Evolutionary conservation across 1,140 invertebrate species (phyloP), one percentile per base, ranked within the genome.

Genomic region (Drosophila ercepeae): DNA sequence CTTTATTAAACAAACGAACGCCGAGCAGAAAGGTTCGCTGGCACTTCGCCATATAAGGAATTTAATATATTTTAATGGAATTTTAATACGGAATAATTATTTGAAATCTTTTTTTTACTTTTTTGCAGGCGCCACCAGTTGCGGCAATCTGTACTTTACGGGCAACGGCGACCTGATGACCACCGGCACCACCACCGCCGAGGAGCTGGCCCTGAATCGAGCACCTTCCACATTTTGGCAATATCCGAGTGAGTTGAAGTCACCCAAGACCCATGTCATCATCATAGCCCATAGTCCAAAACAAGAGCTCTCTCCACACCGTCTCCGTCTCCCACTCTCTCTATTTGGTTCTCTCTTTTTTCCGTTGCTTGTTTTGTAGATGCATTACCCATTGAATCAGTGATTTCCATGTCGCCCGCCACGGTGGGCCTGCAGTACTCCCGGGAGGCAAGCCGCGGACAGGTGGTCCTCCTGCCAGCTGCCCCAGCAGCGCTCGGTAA

Each of bases 361-460:
- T 60, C 91, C 63, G 71, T 83, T 84, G 79, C 75, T 70, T 77
- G 16, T 54, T 58, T 65, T 92, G 50, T 92, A 93, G 93, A 94
- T 72, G 93, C 93, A 91, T 92, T 95, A 77, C 94, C 94, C 36
- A 93, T 94, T 92, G 94, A 95, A 90, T 94, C 94, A 78, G 94
- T 94, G 92, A 93, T 95, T 74, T 94, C 92, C 89, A 94, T 93
- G 93, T 93, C 94, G 50, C 92, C 94, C 90, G 93, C 94, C 50
- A 92, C 94, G 86, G 93, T 95, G 55, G 95, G 95, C 52, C 95
- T 96, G 92, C 96, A 97, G 91, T 93, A 97, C 72, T 95, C 96
- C 41, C 93, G 96, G 45, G 96, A 97, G 92, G 95, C 96, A 18
- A 93, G 95, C 11, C 95, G 95, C 14, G 96, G 96, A 32, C 95